These are phyloP conservation scores for Hemibagrus guttatus DNA, from an alignment of 2,797 vertebrate genomes.

Conservation along the genomic window DNA sequence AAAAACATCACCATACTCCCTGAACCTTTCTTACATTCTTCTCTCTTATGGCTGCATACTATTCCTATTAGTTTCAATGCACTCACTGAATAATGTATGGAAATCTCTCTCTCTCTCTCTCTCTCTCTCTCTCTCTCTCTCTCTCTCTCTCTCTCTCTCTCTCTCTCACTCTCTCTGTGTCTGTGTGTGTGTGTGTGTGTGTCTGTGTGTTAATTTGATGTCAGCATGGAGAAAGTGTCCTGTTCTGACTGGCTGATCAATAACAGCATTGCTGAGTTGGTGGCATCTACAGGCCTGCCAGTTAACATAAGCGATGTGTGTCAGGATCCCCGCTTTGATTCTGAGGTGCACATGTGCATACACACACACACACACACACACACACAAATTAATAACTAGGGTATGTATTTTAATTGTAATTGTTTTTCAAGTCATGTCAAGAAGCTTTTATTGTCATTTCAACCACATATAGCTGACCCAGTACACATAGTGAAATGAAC, in stretches of 20 bases:
- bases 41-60: constrained; percentile 9
- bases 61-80: not conserved
- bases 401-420: not conserved
- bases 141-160: not conserved
- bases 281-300: constrained; percentile 81
- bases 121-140: too few relatives aligned
- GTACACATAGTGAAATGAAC: too few relatives aligned
- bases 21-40: not conserved
- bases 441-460: too few relatives aligned
- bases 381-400: not conserved
- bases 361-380: constrained; percentile 7
- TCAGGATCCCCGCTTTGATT: constrained; percentile 82
- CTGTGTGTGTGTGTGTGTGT: constrained; percentile 31
- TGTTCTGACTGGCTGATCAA: constrained; percentile 84
- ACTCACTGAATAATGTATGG: constrained; percentile 6
- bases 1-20: not conserved
- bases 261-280: constrained; percentile 84
- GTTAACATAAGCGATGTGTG: constrained; percentile 84
- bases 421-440: too few relatives aligned
- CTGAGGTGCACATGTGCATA: constrained; percentile 68
- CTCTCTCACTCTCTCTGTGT: not conserved
- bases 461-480: too few relatives aligned
- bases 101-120: not conserved
- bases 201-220: constrained; percentile 46
- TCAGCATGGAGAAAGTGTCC: constrained; percentile 82